Conservation (phyloP, 2,113 vertebrate species). For the Crypturellus undulatus region DNA sequence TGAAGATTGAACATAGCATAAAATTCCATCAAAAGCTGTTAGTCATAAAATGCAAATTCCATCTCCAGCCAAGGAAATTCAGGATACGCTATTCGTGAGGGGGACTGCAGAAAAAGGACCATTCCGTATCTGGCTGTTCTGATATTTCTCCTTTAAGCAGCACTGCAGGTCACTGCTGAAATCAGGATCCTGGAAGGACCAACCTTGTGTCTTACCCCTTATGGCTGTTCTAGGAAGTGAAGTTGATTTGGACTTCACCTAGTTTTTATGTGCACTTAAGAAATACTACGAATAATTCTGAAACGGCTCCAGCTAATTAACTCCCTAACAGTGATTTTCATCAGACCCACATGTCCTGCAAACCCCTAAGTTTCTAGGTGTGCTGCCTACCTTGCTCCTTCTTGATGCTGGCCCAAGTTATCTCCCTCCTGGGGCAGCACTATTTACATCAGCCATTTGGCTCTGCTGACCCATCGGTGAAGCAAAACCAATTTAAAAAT, state of each 20-base stretch:
- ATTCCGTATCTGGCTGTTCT: constrained; percentile 36
- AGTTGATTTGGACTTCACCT: neutral
- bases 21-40: constrained; percentile 25
- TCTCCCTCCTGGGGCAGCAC: neutral
- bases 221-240: neutral
- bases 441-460: neutral
- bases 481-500: neutral
- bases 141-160: neutral
- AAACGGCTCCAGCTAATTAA: neutral
- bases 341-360: neutral
- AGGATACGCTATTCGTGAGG: constrained; percentile 24
- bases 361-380: neutral
- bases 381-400: neutral
- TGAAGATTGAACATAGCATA: neutral
- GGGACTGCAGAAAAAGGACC: neutral
- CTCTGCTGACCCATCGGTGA: neutral
- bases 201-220: neutral
- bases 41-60: neutral
- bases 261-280: neutral
- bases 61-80: neutral
- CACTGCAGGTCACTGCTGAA: constrained; percentile 11
- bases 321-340: neutral
- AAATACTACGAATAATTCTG: neutral
- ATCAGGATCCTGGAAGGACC: neutral
- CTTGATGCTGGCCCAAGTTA: neutral